A percentile compares a stretch with the other conserved stretches of the same genome.
Conservation (phyloP, 2,888 invertebrate species). For the Drosophila nr. medialis region DNA sequence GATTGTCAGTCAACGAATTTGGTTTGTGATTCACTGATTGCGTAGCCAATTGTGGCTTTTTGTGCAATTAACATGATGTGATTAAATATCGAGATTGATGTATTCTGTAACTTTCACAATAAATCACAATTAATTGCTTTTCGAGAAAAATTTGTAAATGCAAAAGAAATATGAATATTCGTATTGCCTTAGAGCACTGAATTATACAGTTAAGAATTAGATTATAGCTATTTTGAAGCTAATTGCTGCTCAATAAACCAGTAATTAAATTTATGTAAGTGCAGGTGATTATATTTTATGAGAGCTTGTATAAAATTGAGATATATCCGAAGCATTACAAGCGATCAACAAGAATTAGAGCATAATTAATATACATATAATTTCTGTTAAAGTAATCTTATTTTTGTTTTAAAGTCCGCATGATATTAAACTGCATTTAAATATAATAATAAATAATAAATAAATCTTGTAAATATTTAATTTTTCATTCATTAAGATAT, state of each 20-base stretch:
- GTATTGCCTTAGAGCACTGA: background rate
- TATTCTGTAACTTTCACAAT: background rate
- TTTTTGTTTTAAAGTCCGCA: background rate
- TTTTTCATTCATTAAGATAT: background rate
- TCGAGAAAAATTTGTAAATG: background rate
- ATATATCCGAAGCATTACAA: background rate
- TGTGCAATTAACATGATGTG: slow-evolving; percentile 15
- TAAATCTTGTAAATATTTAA: background rate
- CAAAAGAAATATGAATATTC: background rate
- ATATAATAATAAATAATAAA: no score
- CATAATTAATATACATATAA: background rate
- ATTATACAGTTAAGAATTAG: background rate
- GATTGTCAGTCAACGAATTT: slow-evolving; percentile 9
- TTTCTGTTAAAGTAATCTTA: background rate
- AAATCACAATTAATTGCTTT: background rate
- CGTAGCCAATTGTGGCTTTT: slow-evolving; percentile 11
- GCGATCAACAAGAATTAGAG: background rate
- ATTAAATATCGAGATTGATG: background rate
- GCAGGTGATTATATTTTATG: background rate
- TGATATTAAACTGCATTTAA: background rate
- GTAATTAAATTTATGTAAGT: background rate
- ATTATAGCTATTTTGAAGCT: no score
- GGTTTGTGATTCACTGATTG: slow-evolving; percentile 10
- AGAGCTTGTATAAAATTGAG: background rate
- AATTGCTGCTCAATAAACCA: background rate